Percentiles rank a stretch among this genome's conserved stretches.
These are phyloP conservation scores for Dipodomys ordii DNA, from an alignment of 2,113 vertebrate genomes.

Conservation along the genomic window DNA sequence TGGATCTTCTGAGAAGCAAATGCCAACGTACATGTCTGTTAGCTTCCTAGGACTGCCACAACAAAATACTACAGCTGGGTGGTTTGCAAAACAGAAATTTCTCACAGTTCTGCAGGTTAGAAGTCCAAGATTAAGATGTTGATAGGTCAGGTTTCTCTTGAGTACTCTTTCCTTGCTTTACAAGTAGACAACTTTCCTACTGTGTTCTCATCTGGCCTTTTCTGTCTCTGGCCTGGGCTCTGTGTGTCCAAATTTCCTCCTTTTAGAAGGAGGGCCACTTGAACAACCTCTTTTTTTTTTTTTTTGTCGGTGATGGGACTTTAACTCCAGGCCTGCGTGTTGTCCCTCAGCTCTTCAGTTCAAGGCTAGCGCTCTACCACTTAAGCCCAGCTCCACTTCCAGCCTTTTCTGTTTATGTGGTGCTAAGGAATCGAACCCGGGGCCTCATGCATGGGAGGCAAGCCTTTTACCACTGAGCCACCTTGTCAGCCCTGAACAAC, in stretches of 20 bases:
- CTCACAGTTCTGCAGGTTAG: background rate
- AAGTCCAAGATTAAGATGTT: background rate
- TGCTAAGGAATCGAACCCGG: too few relatives aligned
- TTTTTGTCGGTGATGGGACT: too few relatives aligned
- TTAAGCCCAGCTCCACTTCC: too few relatives aligned
- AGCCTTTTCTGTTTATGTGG: too few relatives aligned
- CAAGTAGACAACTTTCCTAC: background rate
- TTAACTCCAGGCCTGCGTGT: too few relatives aligned
- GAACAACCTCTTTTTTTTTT: background rate
- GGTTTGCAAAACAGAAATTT: slow-evolving; percentile 29
- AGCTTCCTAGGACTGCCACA: background rate
- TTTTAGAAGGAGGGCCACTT: background rate
- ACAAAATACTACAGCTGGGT: background rate
- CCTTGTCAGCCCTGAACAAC: too few relatives aligned
- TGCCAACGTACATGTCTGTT: background rate
- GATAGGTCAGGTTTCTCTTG: background rate
- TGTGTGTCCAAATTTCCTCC: background rate
- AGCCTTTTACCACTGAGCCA: too few relatives aligned
- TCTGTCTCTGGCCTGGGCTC: background rate
- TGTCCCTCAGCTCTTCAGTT: too few relatives aligned
- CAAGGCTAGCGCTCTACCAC: too few relatives aligned
- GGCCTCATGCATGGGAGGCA: too few relatives aligned
- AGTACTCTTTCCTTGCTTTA: background rate
- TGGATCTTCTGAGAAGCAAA: background rate
- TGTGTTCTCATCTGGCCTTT: background rate